Evolutionary conservation across 2,797 vertebrate species (phyloP).

Genomic region (Pangasius larnaudii): DNA sequence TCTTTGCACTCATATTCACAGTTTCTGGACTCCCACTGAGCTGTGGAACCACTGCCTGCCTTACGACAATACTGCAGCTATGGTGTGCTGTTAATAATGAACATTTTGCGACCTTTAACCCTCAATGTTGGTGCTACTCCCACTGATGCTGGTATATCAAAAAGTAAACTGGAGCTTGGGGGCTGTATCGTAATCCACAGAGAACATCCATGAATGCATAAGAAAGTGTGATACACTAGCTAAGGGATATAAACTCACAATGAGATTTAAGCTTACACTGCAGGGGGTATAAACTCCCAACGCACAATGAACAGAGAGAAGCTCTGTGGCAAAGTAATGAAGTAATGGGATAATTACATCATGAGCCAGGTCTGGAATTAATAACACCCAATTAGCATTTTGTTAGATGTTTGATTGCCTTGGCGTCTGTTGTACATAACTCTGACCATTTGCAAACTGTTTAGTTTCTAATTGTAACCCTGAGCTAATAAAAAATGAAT

Average conservation of each 20-base stretch:
- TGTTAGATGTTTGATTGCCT: constrained; percentile 70
- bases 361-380: constrained; percentile 65
- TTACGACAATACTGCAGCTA: constrained; percentile 28
- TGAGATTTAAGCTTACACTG: constrained; percentile 59
- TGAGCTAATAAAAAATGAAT: constrained; percentile 45
- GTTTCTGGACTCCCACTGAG: constrained; percentile 40
- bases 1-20: constrained; percentile 61
- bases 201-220: constrained; percentile 69
- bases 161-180: constrained; percentile 63
- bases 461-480: constrained; percentile 37
- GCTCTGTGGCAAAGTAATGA: constrained; percentile 25
- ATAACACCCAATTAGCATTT: constrained; percentile 64
- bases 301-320: constrained; percentile 51
- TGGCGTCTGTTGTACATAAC: constrained; percentile 43
- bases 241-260: constrained; percentile 58
- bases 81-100: constrained; percentile 65
- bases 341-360: constrained; percentile 69
- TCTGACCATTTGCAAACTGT: constrained; percentile 43
- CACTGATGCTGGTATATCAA: constrained; percentile 53
- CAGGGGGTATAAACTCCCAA: constrained; percentile 60
- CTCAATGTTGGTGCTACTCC: constrained; percentile 58
- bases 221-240: constrained; percentile 71
- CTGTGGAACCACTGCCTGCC: constrained; percentile 11
- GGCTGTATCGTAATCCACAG: constrained; percentile 61
- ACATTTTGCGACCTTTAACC: constrained; percentile 68